A percentile compares a stretch with the other conserved stretches of the same genome.
These are phyloP conservation scores for Lasioglossum albipes DNA, from an alignment of 1,140 invertebrate species.

Conservation along the genomic window DNA sequence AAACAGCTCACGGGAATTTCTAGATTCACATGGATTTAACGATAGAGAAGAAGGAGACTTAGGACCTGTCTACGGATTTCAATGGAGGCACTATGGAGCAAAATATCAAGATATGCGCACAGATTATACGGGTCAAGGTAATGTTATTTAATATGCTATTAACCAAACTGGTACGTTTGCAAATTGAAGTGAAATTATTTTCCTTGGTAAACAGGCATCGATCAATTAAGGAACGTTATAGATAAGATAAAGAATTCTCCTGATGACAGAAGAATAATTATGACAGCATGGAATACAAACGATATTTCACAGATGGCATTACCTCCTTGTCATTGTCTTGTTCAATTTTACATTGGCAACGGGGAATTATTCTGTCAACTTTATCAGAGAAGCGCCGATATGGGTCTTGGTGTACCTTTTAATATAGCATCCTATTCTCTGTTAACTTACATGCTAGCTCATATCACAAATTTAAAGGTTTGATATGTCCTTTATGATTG, in stretches of 20 bases:
- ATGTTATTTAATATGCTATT: background rate
- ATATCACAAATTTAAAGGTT: slow-evolving; percentile 92
- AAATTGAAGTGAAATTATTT: background rate
- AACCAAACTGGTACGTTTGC: background rate
- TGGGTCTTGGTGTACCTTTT: slow-evolving; percentile 99
- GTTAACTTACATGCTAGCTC: slow-evolving; percentile 97
- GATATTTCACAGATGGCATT: slow-evolving; percentile 96
- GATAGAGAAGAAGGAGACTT: slow-evolving; percentile 97
- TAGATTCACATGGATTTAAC: slow-evolving; percentile 93
- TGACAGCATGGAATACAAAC: slow-evolving; percentile 97
- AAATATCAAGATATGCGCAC: slow-evolving; percentile 91
- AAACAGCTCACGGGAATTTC: slow-evolving; percentile 94
- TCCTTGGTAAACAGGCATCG: slow-evolving; percentile 82
- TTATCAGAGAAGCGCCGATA: slow-evolving; percentile 98
- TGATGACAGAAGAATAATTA: slow-evolving; percentile 93
- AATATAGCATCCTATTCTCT: slow-evolving; percentile 99
- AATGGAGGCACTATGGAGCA: slow-evolving; percentile 99
- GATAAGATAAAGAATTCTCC: slow-evolving; percentile 92
- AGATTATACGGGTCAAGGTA: slow-evolving; percentile 94
- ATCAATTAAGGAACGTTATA: slow-evolving; percentile 95
- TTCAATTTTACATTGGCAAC: slow-evolving; percentile 96
- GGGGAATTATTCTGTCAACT: slow-evolving; percentile 93
- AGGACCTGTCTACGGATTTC: slow-evolving; percentile 99
- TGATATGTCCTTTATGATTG: too few species aligned
- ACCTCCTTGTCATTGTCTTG: slow-evolving; percentile 97